phyloP scores from a whole-genome alignment of 2,113 vertebrate species.

The Stegostoma tigrinum region DNA sequence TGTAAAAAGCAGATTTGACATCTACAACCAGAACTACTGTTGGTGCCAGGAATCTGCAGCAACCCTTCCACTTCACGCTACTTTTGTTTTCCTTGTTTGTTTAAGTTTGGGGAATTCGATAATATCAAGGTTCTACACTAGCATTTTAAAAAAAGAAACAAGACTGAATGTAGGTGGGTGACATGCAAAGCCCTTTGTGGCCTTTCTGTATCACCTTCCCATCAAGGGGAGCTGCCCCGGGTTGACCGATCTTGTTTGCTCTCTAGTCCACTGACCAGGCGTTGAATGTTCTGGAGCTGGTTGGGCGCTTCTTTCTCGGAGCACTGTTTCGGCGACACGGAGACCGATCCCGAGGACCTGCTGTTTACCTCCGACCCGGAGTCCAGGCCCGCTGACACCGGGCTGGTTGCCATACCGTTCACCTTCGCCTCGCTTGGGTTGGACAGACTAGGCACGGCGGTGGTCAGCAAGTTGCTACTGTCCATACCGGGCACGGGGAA shows the following conservation, averaged over 20 bases:
- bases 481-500: conserved; percentile 79
- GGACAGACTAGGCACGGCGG: conserved; percentile 65
- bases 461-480: conserved; percentile 72
- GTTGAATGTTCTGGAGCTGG: conserved; percentile 93
- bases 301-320: conserved; percentile 76
- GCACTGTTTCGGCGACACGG: conserved; percentile 80
- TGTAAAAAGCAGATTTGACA: conserved; percentile 50
- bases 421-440: conserved; percentile 57
- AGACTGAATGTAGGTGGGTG: conserved; percentile 7
- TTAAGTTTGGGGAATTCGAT: conserved; percentile 11
- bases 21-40: conserved; percentile 37
- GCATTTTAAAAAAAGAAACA: conserved; percentile 28
- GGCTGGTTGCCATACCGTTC: conserved; percentile 64
- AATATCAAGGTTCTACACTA: conserved; percentile 28
- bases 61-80: background rate
- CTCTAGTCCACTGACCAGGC: conserved; percentile 89
- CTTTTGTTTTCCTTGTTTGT: conserved; percentile 4
- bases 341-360: conserved; percentile 76
- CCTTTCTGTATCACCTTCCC: background rate
- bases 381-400: conserved; percentile 71
- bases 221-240: conserved; percentile 76
- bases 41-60: background rate
- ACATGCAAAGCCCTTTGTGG: conserved; percentile 23
- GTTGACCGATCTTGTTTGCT: conserved; percentile 75
- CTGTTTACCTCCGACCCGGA: conserved; percentile 81